Evolutionary conservation across 2,888 invertebrate species (phyloP).

Genomic region (Hydriomena furcata): DNA sequence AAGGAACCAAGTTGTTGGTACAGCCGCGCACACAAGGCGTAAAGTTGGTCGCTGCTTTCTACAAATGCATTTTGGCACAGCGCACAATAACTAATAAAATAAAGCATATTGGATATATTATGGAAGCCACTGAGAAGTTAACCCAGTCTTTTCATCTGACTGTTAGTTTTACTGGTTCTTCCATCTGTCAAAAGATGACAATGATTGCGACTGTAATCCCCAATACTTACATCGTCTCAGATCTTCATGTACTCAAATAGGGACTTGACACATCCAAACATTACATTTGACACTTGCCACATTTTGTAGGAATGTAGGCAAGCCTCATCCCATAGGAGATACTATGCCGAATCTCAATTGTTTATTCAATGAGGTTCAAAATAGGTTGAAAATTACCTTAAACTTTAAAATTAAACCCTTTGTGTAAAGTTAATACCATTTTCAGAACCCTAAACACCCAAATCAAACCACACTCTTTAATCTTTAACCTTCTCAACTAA

Average conservation of each 20-base stretch:
- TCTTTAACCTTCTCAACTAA: constrained; percentile 20
- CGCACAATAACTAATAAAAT: not conserved
- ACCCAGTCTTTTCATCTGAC: not conserved
- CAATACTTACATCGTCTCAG: too few relatives aligned
- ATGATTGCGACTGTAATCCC: too few relatives aligned
- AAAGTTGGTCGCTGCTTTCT: not conserved
- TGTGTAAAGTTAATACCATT: constrained; percentile 3
- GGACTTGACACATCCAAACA: too few relatives aligned
- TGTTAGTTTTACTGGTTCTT: constrained; percentile 1
- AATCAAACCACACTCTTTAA: constrained; percentile 13
- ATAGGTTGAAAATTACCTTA: constrained; percentile 5
- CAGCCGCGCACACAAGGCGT: constrained; percentile 36
- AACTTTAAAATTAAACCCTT: constrained; percentile 7
- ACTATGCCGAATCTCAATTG: not conserved
- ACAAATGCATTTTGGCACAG: not conserved
- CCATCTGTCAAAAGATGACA: not conserved
- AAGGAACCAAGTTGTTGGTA: constrained; percentile 30
- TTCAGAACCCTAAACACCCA: constrained; percentile 1
- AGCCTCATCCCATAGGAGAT: too few relatives aligned
- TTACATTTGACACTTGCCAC: too few relatives aligned
- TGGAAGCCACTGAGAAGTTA: not conserved
- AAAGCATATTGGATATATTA: too few relatives aligned
- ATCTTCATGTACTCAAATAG: too few relatives aligned
- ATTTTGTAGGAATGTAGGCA: too few relatives aligned
- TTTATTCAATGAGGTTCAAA: not conserved